Conservation (phyloP, 2,888 invertebrate species). For the Meteorus colon region DNA sequence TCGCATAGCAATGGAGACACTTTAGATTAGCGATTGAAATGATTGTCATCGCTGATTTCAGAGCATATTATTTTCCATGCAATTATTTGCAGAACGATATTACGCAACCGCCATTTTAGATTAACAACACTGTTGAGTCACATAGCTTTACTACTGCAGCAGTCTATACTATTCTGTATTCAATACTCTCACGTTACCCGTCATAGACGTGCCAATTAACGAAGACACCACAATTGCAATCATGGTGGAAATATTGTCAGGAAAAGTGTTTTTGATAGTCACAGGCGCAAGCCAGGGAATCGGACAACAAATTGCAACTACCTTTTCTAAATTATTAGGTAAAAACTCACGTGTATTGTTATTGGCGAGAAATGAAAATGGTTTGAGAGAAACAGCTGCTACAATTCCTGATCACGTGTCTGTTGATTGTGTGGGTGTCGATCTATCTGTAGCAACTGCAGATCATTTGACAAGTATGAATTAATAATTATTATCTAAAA, state of each 20-base stretch:
- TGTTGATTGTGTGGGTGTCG: slow-evolving; percentile 74
- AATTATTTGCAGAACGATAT: no score
- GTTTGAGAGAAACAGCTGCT: slow-evolving; percentile 79
- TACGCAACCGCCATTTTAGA: no score
- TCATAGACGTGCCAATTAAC: no score
- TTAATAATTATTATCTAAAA: no score
- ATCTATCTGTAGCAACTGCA: slow-evolving; percentile 60
- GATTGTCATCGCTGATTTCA: no score
- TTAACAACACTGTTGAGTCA: no score
- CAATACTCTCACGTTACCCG: no score
- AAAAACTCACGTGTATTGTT: slow-evolving; percentile 83
- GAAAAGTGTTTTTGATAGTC: slow-evolving; percentile 75
- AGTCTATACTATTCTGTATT: no score
- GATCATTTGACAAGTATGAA: slow-evolving; percentile 63
- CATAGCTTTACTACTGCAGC: no score
- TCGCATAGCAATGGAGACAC: no score
- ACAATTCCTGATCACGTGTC: slow-evolving; percentile 74
- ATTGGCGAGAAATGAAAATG: slow-evolving; percentile 81
- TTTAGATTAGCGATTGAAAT: no score
- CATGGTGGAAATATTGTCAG: slow-evolving; percentile 60
- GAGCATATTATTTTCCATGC: no score
- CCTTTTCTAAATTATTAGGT: slow-evolving; percentile 80
- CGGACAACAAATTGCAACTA: slow-evolving; percentile 85
- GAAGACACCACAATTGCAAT: slow-evolving; percentile 18
- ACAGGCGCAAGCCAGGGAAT: slow-evolving; percentile 94